phyloP scores from a whole-genome alignment of 1,140 invertebrate genomes.

The Muscidifurax raptorellus region DNA sequence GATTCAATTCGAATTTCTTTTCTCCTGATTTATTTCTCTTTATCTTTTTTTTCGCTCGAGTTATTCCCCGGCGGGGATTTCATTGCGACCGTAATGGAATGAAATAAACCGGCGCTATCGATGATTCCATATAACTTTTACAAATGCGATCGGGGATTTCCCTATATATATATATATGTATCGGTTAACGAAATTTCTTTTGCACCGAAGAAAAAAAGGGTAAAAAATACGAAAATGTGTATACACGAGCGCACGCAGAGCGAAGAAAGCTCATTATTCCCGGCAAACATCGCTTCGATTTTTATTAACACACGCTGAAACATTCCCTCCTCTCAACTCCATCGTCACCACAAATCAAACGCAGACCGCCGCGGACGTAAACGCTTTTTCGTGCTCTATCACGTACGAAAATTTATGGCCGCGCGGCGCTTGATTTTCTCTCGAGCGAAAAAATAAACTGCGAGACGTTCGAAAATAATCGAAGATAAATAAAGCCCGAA shows the following conservation, averaged over 20 bases:
- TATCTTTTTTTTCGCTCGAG: neutral
- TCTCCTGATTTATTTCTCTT: neutral
- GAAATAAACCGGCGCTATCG: no score
- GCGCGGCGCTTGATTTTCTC: neutral
- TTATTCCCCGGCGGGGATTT: neutral
- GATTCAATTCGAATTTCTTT: neutral
- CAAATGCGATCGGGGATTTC: no score
- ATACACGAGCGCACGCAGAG: neutral
- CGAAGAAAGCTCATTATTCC: neutral
- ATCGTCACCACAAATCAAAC: neutral
- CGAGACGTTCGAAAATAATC: neutral
- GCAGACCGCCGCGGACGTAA: neutral
- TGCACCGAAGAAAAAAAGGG: no score
- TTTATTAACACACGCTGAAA: neutral
- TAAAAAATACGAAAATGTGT: no score
- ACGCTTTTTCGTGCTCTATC: neutral
- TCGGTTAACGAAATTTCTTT: no score
- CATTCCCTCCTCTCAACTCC: neutral
- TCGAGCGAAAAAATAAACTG: neutral
- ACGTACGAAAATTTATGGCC: neutral
- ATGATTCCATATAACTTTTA: no score
- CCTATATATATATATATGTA: no score
- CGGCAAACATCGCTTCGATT: neutral
- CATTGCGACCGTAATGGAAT: neutral
- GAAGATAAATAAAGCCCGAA: neutral